A percentile compares a stretch with the other conserved stretches of the same genome.
Evolutionary conservation across 2,888 invertebrate species (phyloP).

Genomic region (Harmothoe impar): DNA sequence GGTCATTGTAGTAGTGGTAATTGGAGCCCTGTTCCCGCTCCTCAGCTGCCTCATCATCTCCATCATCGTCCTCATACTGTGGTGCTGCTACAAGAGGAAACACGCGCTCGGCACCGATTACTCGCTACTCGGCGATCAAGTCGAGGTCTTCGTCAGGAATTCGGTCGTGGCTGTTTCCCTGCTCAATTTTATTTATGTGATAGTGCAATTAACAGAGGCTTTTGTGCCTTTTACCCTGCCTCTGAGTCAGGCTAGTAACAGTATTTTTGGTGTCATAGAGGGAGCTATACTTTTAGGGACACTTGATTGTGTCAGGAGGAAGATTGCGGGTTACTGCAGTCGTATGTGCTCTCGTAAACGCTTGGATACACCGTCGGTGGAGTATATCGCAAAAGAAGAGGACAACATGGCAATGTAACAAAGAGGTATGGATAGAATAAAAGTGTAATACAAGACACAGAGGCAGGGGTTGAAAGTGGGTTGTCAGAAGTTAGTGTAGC

Average conservation of each 20-base stretch:
- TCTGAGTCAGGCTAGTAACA: background rate
- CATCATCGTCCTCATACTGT: background rate
- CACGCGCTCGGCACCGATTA: background rate
- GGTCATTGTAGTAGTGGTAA: background rate
- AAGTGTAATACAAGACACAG: too few relatives aligned
- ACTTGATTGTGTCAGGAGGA: background rate
- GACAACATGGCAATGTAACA: background rate
- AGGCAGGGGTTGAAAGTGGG: too few relatives aligned
- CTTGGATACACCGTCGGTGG: background rate
- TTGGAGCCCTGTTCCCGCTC: background rate
- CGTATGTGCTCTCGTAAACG: background rate
- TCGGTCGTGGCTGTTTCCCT: background rate
- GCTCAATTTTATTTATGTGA: background rate
- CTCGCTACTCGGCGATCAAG: background rate
- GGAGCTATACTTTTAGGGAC: background rate
- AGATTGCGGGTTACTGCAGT: background rate
- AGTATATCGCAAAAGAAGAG: background rate
- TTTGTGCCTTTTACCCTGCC: background rate
- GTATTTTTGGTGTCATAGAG: background rate
- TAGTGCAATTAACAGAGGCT: background rate
- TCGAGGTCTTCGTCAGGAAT: background rate
- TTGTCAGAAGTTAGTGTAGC: too few relatives aligned
- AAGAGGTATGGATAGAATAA: too few relatives aligned
- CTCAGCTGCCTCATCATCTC: background rate
- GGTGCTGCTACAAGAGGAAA: constrained; percentile 40